Evolutionary conservation across 2,113 vertebrate species (phyloP), one percentile per base, ranked within the genome.

Genomic region (Oostethus manadensis): DNA sequence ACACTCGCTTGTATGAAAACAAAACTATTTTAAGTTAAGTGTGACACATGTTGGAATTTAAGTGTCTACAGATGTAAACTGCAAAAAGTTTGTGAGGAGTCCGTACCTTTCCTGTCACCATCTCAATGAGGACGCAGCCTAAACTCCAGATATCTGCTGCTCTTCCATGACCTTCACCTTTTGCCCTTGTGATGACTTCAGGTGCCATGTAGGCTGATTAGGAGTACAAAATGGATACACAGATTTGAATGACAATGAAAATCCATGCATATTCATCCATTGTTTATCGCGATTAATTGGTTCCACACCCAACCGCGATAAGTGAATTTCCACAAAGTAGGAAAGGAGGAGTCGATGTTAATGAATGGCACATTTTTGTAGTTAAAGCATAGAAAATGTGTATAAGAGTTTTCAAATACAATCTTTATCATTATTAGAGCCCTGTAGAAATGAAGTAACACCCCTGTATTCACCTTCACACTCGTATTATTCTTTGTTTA

Each of bases 121-220:
- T 99, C 83, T 99, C 97, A 57, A 96, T 96, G 54, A 99, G 92
- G 3, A 99, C 97, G 18, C 97, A 99, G 26, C 96, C 97, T 42
- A 99, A 88, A 73, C 97, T 99, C 97, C 97, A 99, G 88, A 99
- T 93, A 76, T 99, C 97, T 1, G 97, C 97, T 2, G 96, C 96
- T 33, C 97, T 92, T 0, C 97, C 97, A 0, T 99, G 97, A 48
- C 97, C 97, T 87, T 99, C 97, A 64, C 97, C 97, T 81, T 98
- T 98, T 16, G 97, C 97, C 51, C 96, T 92, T 0, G 97, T 99
- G 58, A 99, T 99, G 55, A 99, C 97, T 85, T 99, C 97, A n/a
- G 97, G 97, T 61, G 97, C 97, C 97, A 99, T 99, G 83, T 97
- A 99, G 0, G 97, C 97, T 99, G 58, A 45, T 22, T 16, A 40